phyloP scores from a whole-genome alignment of 1,140 invertebrate species.

The Linepithema humile region DNA sequence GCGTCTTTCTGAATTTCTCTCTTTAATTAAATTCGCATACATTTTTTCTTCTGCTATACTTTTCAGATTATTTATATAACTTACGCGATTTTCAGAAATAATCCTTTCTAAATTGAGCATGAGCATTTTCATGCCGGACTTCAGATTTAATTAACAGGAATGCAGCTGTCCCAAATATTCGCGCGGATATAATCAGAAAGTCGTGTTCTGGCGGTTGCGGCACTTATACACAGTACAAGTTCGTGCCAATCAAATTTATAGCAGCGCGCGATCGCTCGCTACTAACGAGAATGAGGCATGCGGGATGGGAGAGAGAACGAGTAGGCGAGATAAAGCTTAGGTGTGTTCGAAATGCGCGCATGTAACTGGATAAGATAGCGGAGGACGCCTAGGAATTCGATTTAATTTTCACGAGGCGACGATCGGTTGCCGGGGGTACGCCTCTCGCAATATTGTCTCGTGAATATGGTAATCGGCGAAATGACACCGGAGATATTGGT shows the following conservation, averaged over 20 bases:
- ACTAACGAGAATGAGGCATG: constrained; percentile 66
- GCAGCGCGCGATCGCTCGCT: constrained; percentile 36
- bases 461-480: constrained; percentile 62
- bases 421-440: background rate
- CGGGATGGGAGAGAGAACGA: constrained; percentile 21
- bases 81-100: background rate
- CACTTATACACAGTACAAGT: background rate
- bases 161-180: constrained; percentile 57
- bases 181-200: constrained; percentile 24
- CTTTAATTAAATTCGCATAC: background rate
- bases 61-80: background rate
- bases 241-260: constrained; percentile 70
- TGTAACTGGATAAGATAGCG: constrained; percentile 60
- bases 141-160: constrained; percentile 67
- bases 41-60: background rate
- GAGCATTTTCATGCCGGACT: background rate
- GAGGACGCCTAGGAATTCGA: constrained; percentile 18
- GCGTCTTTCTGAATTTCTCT: background rate
- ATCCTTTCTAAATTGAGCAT: background rate
- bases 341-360: constrained; percentile 43
- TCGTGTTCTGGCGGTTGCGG: background rate
- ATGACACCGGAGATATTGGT: constrained; percentile 51
- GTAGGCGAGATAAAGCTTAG: constrained; percentile 54
- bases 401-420: constrained; percentile 54
- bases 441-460: constrained; percentile 63